Evolutionary conservation across 2,113 vertebrate species (phyloP).

Genomic region (Megaceryle torquata): DNA sequence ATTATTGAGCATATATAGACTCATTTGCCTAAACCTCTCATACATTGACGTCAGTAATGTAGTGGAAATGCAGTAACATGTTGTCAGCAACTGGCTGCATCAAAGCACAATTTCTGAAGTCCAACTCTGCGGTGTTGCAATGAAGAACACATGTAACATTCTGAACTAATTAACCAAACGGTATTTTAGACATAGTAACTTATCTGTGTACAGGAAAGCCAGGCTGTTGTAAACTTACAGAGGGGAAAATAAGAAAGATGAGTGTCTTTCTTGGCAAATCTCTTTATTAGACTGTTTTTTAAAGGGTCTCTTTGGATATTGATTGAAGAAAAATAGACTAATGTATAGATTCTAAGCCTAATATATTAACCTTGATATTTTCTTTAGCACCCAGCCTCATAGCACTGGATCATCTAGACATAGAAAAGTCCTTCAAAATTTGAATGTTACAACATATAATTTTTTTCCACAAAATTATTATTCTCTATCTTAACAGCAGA

Average conservation of each 20-base stretch:
- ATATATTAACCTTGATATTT: background rate
- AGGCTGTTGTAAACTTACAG: background rate
- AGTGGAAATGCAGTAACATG: background rate
- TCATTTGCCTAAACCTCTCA: background rate
- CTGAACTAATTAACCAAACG: background rate
- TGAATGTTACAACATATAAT: background rate
- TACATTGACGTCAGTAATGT: background rate
- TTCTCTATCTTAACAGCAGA: background rate
- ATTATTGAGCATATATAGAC: background rate
- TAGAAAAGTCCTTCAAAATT: background rate
- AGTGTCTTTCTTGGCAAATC: background rate
- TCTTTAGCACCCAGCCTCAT: background rate
- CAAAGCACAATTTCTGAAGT: background rate
- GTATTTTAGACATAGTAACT: background rate
- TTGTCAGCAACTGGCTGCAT: slow-evolving; percentile 4
- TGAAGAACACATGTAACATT: background rate
- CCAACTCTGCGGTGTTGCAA: background rate
- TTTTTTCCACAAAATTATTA: background rate
- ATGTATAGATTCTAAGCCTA: background rate
- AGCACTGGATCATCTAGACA: background rate
- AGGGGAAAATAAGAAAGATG: background rate
- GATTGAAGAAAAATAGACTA: background rate
- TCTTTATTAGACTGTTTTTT: background rate
- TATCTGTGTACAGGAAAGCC: background rate
- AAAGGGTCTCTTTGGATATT: background rate